Conservation (phyloP, 1,140 invertebrate species). For the Coelopa frigida region DNA sequence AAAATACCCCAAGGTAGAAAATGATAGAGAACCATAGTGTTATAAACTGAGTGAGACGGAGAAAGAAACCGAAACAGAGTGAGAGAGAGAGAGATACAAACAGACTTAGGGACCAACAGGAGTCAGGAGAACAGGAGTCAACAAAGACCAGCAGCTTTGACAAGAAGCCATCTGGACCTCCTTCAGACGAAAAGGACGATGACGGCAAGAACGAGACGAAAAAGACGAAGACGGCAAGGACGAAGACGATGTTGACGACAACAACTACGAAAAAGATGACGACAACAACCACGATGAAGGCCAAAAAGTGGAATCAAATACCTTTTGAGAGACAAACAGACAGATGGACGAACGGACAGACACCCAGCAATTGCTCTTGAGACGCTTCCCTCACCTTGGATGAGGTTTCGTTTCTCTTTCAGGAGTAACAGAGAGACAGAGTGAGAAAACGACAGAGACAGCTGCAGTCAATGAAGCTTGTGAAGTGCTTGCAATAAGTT, state of each 20-base stretch:
- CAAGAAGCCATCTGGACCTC: background rate
- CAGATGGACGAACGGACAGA: no score
- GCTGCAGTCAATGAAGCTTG: no score
- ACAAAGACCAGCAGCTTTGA: background rate
- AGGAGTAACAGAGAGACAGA: no score
- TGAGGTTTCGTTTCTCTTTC: no score
- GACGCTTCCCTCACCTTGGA: no score
- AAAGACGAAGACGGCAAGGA: background rate
- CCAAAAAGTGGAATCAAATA: no score
- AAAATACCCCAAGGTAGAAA: no score
- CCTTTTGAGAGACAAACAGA: no score
- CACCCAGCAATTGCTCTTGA: no score
- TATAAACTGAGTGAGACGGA: background rate
- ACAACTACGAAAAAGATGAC: background rate
- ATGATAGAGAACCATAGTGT: no score
- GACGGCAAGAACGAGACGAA: background rate
- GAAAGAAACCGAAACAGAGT: background rate
- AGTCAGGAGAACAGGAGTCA: background rate
- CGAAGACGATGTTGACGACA: background rate
- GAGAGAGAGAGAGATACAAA: background rate
- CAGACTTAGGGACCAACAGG: background rate
- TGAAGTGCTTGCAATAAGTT: no score
- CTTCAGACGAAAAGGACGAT: background rate
- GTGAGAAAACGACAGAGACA: no score
- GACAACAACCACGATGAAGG: background rate